Evolutionary conservation across 2,797 vertebrate genomes (phyloP).

Genomic region (Lepidocolaptes lacrymiger): DNA sequence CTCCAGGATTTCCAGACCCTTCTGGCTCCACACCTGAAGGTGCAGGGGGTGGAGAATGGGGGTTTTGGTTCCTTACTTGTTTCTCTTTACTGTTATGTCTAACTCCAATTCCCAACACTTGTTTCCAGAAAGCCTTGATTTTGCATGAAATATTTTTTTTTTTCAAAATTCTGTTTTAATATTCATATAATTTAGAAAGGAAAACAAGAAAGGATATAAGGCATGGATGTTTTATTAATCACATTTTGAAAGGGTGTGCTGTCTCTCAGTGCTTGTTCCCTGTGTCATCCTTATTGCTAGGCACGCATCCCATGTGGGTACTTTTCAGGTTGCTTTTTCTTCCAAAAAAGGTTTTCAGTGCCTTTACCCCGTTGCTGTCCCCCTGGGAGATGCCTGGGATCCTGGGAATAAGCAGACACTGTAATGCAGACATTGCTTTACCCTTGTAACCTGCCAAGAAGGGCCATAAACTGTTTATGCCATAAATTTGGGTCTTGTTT

Average conservation of each 20-base stretch:
- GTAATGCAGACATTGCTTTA: background rate
- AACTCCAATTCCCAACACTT: background rate
- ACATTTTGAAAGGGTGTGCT: background rate
- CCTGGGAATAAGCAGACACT: background rate
- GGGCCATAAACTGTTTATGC: background rate
- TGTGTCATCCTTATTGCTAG: background rate
- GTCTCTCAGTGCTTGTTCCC: background rate
- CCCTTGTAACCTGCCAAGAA: background rate
- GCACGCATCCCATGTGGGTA: accelerated
- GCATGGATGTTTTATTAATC: background rate
- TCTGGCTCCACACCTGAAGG: too few species aligned
- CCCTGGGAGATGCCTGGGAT: background rate
- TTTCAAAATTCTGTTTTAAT: background rate
- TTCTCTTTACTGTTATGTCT: background rate
- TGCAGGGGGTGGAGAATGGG: background rate
- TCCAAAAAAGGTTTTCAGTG: background rate
- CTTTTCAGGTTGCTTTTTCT: background rate
- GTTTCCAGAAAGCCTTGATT: background rate
- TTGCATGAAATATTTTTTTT: background rate
- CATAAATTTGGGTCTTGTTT: background rate
- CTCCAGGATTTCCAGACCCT: background rate
- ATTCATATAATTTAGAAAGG: background rate
- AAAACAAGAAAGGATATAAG: background rate
- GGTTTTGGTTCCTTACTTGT: background rate
- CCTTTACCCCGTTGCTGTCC: accelerated